Percentiles rank a stretch among this genome's conserved stretches.
Evolutionary conservation across 2,888 invertebrate genomes (phyloP).

Genomic region (Callyntrura guangdongensis): DNA sequence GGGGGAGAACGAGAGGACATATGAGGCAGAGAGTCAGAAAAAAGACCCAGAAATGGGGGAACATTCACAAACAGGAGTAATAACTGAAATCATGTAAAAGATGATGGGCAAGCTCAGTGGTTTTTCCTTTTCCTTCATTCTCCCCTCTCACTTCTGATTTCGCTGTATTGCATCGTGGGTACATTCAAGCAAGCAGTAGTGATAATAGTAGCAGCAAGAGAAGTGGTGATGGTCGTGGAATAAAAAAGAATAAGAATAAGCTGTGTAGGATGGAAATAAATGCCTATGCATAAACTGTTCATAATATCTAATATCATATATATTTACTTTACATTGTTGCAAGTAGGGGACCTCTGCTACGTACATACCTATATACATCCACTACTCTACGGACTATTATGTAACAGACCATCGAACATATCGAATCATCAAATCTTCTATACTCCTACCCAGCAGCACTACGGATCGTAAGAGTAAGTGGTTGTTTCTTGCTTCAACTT

Average conservation of each 20-base stretch:
- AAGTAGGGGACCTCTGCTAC: not conserved
- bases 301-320: not conserved
- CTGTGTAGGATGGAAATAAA: not conserved
- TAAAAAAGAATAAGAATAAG: not conserved
- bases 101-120: slow-evolving; percentile 78
- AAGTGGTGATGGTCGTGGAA: not conserved
- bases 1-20: not conserved
- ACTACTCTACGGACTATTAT: slow-evolving; percentile 20
- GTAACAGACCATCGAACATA: slow-evolving; percentile 44
- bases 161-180: slow-evolving; percentile 20
- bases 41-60: slow-evolving; percentile 69
- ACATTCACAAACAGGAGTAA: slow-evolving; percentile 71
- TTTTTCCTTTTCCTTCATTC: slow-evolving; percentile 65
- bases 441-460: not conserved
- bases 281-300: slow-evolving; percentile 34
- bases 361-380: not conserved
- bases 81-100: slow-evolving; percentile 74
- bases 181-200: not conserved
- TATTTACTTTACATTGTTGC: not conserved
- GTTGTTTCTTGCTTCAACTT: not conserved
- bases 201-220: not conserved
- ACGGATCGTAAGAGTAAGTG: too few species aligned
- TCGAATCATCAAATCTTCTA: slow-evolving; percentile 23
- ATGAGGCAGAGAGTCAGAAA: not conserved
- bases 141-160: slow-evolving; percentile 37